A percentile compares a stretch with the other conserved stretches of the same genome.
These are phyloP conservation scores for Myotis pilosus DNA, from an alignment of 2,797 vertebrate species.

Conservation along the genomic window DNA sequence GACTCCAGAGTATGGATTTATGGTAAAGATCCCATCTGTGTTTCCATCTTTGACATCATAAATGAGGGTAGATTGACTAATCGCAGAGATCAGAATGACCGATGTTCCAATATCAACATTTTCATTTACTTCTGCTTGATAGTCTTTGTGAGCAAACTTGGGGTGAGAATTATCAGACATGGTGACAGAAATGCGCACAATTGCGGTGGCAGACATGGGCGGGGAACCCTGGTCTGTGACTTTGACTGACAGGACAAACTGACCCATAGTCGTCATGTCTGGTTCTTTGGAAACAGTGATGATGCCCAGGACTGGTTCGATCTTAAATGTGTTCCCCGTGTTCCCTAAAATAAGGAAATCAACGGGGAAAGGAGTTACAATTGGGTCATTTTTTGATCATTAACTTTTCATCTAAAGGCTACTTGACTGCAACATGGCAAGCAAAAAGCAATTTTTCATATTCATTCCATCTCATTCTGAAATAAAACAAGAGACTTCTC, in stretches of 20 bases:
- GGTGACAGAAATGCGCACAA: constrained; percentile 93
- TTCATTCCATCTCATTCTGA: not conserved
- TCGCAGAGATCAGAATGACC: constrained; percentile 90
- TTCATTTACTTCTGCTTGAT: constrained; percentile 94
- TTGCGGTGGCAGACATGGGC: constrained; percentile 90
- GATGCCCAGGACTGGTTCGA: constrained; percentile 95
- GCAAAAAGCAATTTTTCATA: not conserved
- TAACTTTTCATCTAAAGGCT: not conserved
- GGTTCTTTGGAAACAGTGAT: constrained; percentile 92
- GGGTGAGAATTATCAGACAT: constrained; percentile 95
- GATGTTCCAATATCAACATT: constrained; percentile 91
- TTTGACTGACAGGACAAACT: constrained; percentile 95
- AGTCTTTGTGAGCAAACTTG: constrained; percentile 93
- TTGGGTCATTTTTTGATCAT: not conserved
- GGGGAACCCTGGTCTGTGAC: constrained; percentile 93
- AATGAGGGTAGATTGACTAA: constrained; percentile 94
- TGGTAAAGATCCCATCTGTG: constrained; percentile 86
- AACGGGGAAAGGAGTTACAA: constrained; percentile 45
- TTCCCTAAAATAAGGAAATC: constrained; percentile 89
- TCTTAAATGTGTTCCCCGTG: constrained; percentile 92
- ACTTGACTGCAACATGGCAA: not conserved
- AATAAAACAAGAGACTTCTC: not conserved
- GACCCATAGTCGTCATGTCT: constrained; percentile 91
- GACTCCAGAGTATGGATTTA: constrained; percentile 97
- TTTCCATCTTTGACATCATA: constrained; percentile 95